Evolutionary conservation across 2,888 invertebrate genomes (phyloP), one percentile per base, ranked within the genome.

Genomic region (Drosophila maculinotata): DNA sequence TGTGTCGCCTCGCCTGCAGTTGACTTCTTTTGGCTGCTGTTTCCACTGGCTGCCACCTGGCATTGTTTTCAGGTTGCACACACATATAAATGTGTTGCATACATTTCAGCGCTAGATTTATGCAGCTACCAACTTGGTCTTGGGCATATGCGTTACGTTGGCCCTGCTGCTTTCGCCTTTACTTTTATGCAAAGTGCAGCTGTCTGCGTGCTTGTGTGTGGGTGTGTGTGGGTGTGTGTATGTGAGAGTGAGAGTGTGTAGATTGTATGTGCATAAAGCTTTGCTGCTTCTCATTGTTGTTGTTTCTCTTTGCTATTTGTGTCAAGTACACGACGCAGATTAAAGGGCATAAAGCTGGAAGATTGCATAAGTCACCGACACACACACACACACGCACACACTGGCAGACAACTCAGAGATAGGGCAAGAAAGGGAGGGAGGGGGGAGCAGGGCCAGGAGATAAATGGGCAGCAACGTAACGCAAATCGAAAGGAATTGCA

Each of bases 281-380:
- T 60, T 26, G 39, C 15, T 58, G 33, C 54, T 58, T 57, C 56
- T 14, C 44, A 36, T 38, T 80, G 51, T 70, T 81, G 56, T 69
- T 83, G 66, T 79, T 76, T 81, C 77, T 67, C 67, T 75, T 69
- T 66, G 66, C 75, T 79, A 82, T 86, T 82, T 82, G 78, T 83
- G 83, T 82, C 82, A 82, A 82, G 82, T 82, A 86, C 82, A 86
- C 73, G 84, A 73, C 64, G 73, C 76, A 86, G 86, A 82, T 82
- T 82, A 82, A 82, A 83, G 86, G 76, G 78, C 73, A 78, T 77
- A 83, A 66, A 68, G 51, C 83, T 80, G 66, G 65, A 83, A 86
- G 77, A 85, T 80, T 78, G 84, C 77, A 75, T 62, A 69, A 38
- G 56, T 51, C 47, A 51, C 44, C 63, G 48, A 39, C 44, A 62